Conservation (phyloP, 2,888 invertebrate species). For the Amphipyra berbera region DNA sequence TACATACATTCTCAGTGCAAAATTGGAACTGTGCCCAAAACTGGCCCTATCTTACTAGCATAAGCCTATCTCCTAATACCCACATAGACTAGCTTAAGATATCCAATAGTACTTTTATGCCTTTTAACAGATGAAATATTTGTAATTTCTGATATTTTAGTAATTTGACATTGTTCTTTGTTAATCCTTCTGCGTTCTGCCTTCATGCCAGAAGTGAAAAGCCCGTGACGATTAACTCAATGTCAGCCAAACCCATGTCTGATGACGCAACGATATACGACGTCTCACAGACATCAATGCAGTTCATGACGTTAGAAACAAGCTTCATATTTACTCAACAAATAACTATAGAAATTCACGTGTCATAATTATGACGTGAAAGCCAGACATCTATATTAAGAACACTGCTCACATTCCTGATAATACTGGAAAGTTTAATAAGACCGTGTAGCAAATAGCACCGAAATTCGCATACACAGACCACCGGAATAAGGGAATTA, state of each 20-base stretch:
- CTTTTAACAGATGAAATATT: conserved; percentile 14
- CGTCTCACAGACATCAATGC: conserved; percentile 67
- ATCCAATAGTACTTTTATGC: conserved; percentile 2
- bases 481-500: not conserved
- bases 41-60: conserved; percentile 47
- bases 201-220: conserved; percentile 16
- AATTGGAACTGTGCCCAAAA: conserved; percentile 53
- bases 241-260: conserved; percentile 45
- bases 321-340: conserved; percentile 50
- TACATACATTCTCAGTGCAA: conserved; percentile 46
- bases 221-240: conserved; percentile 43
- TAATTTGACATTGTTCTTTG: not conserved
- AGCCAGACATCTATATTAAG: conserved; percentile 50
- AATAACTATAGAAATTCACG: conserved; percentile 49
- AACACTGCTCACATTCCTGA: conserved; percentile 42
- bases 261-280: conserved; percentile 65
- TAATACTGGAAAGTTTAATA: conserved; percentile 24
- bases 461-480: too few relatives aligned
- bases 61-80: conserved; percentile 22
- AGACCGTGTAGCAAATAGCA: not conserved
- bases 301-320: conserved; percentile 63
- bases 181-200: not conserved
- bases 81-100: conserved; percentile 15
- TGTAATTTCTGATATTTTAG: not conserved
- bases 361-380: conserved; percentile 58